Conservation (phyloP, 2,888 invertebrate genomes). For the Ormyrus rosae region DNA sequence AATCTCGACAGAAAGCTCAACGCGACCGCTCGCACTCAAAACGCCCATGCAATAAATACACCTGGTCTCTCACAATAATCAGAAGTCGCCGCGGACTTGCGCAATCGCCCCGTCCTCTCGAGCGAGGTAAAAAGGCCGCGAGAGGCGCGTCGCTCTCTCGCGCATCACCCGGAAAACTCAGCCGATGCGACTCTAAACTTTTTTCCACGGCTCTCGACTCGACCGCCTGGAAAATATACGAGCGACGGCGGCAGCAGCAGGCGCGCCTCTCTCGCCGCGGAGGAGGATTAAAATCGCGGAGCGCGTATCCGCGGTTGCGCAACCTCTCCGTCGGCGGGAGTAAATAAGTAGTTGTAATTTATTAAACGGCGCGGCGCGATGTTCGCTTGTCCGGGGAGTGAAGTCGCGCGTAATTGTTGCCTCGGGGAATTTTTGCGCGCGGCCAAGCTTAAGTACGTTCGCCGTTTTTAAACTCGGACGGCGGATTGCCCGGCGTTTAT, state of each 20-base stretch:
- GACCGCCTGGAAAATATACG: neutral
- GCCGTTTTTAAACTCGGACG: no score
- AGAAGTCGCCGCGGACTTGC: neutral
- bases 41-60: no score
- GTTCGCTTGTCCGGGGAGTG: no score
- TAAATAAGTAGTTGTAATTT: conserved; percentile 2
- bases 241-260: neutral
- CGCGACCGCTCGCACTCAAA: no score
- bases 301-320: neutral
- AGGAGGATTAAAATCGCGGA: neutral
- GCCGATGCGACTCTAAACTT: neutral
- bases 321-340: neutral
- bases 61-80: neutral
- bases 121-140: no score
- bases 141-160: no score
- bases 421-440: no score
- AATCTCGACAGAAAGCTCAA: no score
- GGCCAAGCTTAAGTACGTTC: no score
- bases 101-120: neutral
- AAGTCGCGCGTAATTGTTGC: no score
- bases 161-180: neutral
- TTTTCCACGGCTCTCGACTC: neutral
- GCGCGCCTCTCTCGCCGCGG: neutral
- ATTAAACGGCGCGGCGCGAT: neutral
- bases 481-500: no score